Evolutionary conservation across 1,140 invertebrate genomes (phyloP).

Genomic region (Zaprionus inermis): DNA sequence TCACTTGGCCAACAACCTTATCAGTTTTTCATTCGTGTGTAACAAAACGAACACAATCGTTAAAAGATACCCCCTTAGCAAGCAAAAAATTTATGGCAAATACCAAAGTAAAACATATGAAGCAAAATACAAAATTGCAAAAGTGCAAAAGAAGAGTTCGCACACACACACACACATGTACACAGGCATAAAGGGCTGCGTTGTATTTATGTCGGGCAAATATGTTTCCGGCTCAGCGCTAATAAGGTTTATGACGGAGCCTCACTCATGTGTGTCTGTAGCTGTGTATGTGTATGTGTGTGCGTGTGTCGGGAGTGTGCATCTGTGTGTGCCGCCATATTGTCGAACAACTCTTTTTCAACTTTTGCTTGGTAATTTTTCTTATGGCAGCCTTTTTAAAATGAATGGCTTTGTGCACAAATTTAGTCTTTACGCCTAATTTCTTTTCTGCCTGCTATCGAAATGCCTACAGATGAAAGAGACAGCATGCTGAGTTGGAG

Average conservation of each 20-base stretch:
- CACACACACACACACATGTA: constrained; percentile 20
- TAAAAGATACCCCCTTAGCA: constrained; percentile 15
- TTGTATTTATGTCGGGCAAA: constrained; percentile 80
- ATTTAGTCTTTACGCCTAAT: constrained; percentile 82
- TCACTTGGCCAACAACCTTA: neutral
- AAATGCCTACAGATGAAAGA: constrained; percentile 1
- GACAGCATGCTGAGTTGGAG: neutral
- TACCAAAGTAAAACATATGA: constrained; percentile 58
- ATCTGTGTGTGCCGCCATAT: constrained; percentile 54
- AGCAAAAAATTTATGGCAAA: constrained; percentile 50
- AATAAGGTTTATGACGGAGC: constrained; percentile 77
- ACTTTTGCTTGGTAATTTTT: constrained; percentile 63
- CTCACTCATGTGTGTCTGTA: constrained; percentile 26
- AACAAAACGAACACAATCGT: constrained; percentile 6
- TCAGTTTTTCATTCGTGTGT: neutral
- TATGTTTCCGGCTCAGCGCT: constrained; percentile 79
- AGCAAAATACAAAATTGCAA: constrained; percentile 69
- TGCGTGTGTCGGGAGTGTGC: constrained; percentile 9
- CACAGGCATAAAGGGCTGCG: constrained; percentile 53
- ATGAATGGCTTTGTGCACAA: constrained; percentile 72
- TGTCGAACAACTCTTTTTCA: constrained; percentile 73
- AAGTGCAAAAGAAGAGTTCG: constrained; percentile 71
- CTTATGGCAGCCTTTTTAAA: constrained; percentile 72
- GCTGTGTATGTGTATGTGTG: neutral
- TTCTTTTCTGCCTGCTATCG: constrained; percentile 55